phyloP scores from a whole-genome alignment of 2,113 vertebrate genomes.

The Calonectris borealis region DNA sequence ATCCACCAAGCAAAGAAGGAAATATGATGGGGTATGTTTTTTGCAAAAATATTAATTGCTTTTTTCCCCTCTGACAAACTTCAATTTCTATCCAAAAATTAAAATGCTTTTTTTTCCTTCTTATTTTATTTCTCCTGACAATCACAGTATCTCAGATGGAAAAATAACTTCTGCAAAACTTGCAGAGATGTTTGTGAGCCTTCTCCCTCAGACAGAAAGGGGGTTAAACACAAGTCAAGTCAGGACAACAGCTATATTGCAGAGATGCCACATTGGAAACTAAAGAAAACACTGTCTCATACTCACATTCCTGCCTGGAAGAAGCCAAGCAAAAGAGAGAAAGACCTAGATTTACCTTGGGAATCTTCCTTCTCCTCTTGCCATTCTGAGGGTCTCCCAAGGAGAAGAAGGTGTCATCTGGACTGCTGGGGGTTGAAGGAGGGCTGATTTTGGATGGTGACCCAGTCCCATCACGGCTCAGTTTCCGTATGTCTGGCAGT shows the following conservation, averaged over 20 bases:
- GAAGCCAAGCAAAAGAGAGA: neutral
- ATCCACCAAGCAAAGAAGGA: neutral
- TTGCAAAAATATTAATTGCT: neutral
- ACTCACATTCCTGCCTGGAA: neutral
- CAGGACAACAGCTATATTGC: neutral
- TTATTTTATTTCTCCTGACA: neutral
- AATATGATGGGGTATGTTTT: neutral
- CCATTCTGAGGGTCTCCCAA: conserved; percentile 91
- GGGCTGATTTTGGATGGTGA: conserved; percentile 90
- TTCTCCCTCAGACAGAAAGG: neutral
- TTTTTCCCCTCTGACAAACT: neutral
- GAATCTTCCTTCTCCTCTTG: conserved; percentile 88
- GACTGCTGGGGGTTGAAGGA: conserved; percentile 95
- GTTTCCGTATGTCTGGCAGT: conserved; percentile 87
- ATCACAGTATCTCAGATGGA: neutral
- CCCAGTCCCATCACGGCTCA: conserved; percentile 82
- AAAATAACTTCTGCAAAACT: neutral
- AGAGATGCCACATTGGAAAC: neutral
- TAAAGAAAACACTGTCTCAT: neutral
- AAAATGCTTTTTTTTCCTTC: rapidly evolving
- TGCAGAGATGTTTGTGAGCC: neutral
- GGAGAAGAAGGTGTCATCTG: conserved; percentile 91
- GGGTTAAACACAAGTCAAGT: neutral
- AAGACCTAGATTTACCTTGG: conserved; percentile 82
- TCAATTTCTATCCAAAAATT: neutral